Evolutionary conservation across 1,140 invertebrate species (phyloP), one percentile per base, ranked within the genome.

Genomic region (Heliconius congener): DNA sequence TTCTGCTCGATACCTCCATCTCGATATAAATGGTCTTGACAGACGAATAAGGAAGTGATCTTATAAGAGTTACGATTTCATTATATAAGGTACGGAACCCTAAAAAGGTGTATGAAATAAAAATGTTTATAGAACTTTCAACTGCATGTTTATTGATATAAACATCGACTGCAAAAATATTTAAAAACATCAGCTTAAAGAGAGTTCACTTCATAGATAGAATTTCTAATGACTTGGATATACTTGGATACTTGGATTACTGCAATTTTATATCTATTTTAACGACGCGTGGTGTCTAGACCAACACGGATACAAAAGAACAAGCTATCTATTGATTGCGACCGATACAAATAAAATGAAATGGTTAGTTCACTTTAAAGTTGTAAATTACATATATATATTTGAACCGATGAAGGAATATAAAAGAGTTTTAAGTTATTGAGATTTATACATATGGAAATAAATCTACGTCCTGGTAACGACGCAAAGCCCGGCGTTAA

Each of bases 341-440:
- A 66, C 27, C 23, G 57, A 30, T 66, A 66, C 60, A 66, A 66
- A 66, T 66, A 66, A 66, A 66, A 66, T 30, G 9, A 30, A 66
- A 66, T 66, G 23, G 23, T 27, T 60, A 23, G 9, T 60, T 23
- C n/a, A 23, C n/a, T 27, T 60, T 18, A 16, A 27, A 66, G 60
- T 30, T 27, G n/a, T 57, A 66, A 66, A 66, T 16, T 27, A 13
- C 1, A 16, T 16, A 0, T 66, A 16, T 66, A 16, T 4, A 16
- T 66, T 27, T 5, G 60, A 5, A 66, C 60, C 13, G 60, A 27
- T 30, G 9, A 66, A 57, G 27, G 3, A 27, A 27, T 23, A 11
- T 23, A n/a, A 23, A 23, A 23, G 23, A 23, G 23, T 23, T 55
- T 55, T 55, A 55, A 55, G n/a, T 55, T 52, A 52, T 19, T 18